These are phyloP conservation scores for Oophaga pumilio DNA, from an alignment of 2,113 vertebrate species.

Conservation along the genomic window DNA sequence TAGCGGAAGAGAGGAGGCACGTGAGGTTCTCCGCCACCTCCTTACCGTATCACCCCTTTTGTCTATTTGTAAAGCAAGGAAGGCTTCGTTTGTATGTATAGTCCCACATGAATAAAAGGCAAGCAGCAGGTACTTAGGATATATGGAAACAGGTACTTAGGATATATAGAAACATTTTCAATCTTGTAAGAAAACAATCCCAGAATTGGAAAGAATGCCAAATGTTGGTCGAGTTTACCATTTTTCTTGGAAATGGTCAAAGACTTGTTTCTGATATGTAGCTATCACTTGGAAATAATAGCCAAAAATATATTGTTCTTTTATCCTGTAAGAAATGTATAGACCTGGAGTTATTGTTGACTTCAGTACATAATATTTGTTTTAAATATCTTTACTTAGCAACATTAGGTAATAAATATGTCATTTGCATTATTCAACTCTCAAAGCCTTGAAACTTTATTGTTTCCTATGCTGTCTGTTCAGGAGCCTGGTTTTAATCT, in stretches of 20 bases:
- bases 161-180: neutral
- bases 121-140: neutral
- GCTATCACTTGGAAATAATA: neutral
- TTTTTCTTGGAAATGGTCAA: neutral
- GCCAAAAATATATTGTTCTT: neutral
- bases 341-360: constrained; percentile 15
- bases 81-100: too few species aligned
- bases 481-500: constrained; percentile 48
- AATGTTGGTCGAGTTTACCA: too few species aligned
- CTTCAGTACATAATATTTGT: constrained; percentile 45
- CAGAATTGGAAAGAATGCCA: too few species aligned
- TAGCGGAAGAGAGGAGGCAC: too few species aligned
- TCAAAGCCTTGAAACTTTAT: constrained; percentile 48
- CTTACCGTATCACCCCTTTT: neutral
- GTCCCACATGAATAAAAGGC: neutral
- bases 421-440: constrained; percentile 45
- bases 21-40: too few species aligned
- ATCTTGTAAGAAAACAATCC: too few species aligned
- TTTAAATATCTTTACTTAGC: constrained; percentile 46
- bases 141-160: neutral
- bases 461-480: constrained; percentile 51
- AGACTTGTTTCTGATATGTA: neutral
- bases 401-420: constrained; percentile 47
- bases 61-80: neutral
- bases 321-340: constrained; percentile 18